Evolutionary conservation across 37 sponge, comb jelly and placozoan genomes (phyloP).

Genomic region (Lycopodina hypogea): DNA sequence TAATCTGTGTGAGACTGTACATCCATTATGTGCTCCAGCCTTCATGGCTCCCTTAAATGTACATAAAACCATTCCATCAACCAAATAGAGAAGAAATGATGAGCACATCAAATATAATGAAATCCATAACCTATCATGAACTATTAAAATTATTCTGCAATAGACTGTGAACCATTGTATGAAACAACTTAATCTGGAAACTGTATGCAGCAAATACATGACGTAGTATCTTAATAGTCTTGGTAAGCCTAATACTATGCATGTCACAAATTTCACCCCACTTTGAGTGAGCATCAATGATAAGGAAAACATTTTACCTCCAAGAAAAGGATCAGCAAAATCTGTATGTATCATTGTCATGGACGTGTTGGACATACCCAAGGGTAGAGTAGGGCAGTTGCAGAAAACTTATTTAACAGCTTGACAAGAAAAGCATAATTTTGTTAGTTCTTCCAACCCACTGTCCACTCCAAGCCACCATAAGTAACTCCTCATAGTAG

Average conservation of each 20-base stretch:
- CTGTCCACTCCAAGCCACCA: too few species aligned
- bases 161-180: slow-evolving; percentile 9
- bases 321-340: slow-evolving; percentile 32
- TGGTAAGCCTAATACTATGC: slow-evolving; percentile 13
- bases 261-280: slow-evolving; percentile 24
- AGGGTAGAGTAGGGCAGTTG: slow-evolving; percentile 12
- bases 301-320: slow-evolving; percentile 12
- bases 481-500: too few species aligned
- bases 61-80: slow-evolving; percentile 14
- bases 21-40: not conserved
- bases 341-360: slow-evolving; percentile 21
- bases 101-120: slow-evolving; percentile 32
- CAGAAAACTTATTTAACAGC: not conserved
- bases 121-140: slow-evolving; percentile 11
- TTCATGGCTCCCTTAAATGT: slow-evolving; percentile 13
- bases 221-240: slow-evolving; percentile 5
- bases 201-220: slow-evolving; percentile 33
- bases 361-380: slow-evolving; percentile 21
- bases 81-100: slow-evolving; percentile 28
- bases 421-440: not conserved
- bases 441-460: not conserved
- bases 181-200: too few species aligned
- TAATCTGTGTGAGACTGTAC: not conserved
- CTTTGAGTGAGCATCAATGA: slow-evolving; percentile 43
- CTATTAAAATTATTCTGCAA: slow-evolving; percentile 24